Percentiles rank a stretch among this genome's conserved stretches.
These are phyloP conservation scores for Chaunax sp. DNA, from an alignment of 2,797 vertebrate species.

Conservation along the genomic window DNA sequence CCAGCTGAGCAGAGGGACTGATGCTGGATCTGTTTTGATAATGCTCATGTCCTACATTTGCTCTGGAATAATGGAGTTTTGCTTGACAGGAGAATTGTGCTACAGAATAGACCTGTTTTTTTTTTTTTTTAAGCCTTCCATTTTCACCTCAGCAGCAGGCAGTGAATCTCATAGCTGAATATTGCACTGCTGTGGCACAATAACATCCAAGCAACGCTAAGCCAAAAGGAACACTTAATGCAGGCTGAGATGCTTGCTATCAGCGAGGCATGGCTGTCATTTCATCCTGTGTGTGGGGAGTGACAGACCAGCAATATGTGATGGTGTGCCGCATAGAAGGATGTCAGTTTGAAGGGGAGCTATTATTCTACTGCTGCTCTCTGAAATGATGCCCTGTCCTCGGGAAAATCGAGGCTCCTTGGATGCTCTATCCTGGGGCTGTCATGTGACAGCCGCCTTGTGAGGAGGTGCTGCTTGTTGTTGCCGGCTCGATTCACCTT, in stretches of 20 bases:
- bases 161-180: constrained; percentile 62
- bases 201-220: constrained; percentile 76
- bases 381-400: constrained; percentile 79
- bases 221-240: constrained; percentile 74
- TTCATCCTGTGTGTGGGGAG: constrained; percentile 65
- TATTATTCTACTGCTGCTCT: constrained; percentile 74
- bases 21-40: constrained; percentile 37
- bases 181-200: constrained; percentile 66
- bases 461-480: constrained; percentile 70
- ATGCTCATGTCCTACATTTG: constrained; percentile 47
- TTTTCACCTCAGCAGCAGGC: constrained; percentile 66
- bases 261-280: constrained; percentile 73
- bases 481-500: constrained; percentile 66
- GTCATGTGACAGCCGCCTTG: constrained; percentile 66
- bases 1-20: constrained; percentile 30
- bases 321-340: constrained; percentile 69
- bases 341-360: constrained; percentile 78
- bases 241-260: constrained; percentile 66
- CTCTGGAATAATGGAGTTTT: constrained; percentile 45
- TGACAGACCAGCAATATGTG: constrained; percentile 79
- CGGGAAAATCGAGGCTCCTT: constrained; percentile 68
- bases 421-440: constrained; percentile 66
- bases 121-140: constrained; percentile 34
- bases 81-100: constrained; percentile 28
- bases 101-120: constrained; percentile 30